A percentile compares a stretch with the other conserved stretches of the same genome.
These are phyloP conservation scores for Lasius platythorax DNA, from an alignment of 2,888 invertebrate genomes.

Conservation along the genomic window DNA sequence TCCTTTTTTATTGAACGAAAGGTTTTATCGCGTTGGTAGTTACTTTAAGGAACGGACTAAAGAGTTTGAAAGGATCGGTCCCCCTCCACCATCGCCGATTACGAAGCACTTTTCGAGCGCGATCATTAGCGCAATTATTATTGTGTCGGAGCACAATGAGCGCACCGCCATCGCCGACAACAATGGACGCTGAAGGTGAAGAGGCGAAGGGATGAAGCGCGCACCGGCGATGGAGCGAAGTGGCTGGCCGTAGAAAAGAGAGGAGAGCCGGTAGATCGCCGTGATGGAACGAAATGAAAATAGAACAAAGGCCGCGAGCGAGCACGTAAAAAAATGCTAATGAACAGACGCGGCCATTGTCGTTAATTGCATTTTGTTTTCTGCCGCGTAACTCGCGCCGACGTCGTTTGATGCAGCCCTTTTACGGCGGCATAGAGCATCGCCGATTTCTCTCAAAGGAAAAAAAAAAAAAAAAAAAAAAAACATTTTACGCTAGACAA, in stretches of 20 bases:
- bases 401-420: conserved; percentile 55
- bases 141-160: conserved; percentile 81
- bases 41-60: conserved; percentile 65
- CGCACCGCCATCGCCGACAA: conserved; percentile 77
- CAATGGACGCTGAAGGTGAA: conserved; percentile 76
- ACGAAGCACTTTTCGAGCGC: conserved; percentile 81
- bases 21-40: conserved; percentile 55
- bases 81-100: conserved; percentile 74
- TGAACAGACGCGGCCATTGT: conserved; percentile 55
- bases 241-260: conserved; percentile 58
- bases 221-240: conserved; percentile 58
- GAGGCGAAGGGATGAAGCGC: conserved; percentile 66
- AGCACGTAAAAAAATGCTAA: conserved; percentile 54
- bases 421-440: conserved; percentile 26
- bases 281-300: conserved; percentile 53
- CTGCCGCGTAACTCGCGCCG: conserved; percentile 57
- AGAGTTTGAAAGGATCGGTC: conserved; percentile 60
- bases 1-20: conserved; percentile 54
- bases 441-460: conserved; percentile 24
- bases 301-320: conserved; percentile 54
- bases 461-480: not conserved
- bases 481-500: conserved; percentile 24
- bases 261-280: conserved; percentile 58
- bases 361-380: conserved; percentile 62
- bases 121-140: conserved; percentile 85